These are phyloP conservation scores for Malthinus flaveolus DNA, from an alignment of 2,888 invertebrate species.

Conservation along the genomic window DNA sequence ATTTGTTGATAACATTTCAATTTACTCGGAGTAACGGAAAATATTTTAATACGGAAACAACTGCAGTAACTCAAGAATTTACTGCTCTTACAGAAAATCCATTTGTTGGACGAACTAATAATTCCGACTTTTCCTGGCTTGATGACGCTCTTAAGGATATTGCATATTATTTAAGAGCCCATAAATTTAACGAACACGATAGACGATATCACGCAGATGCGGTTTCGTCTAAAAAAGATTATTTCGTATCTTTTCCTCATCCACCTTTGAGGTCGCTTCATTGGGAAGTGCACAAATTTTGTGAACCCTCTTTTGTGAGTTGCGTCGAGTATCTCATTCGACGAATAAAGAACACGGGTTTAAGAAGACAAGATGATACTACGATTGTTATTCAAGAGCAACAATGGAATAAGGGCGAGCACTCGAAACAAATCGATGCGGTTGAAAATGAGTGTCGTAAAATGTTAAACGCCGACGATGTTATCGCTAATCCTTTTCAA, in stretches of 20 bases:
- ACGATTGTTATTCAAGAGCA: constrained; percentile 55
- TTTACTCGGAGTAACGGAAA: neutral
- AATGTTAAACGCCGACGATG: constrained; percentile 54
- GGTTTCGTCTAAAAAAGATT: constrained; percentile 38
- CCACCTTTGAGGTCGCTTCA: constrained; percentile 62
- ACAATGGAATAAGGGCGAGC: constrained; percentile 51
- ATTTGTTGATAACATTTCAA: neutral
- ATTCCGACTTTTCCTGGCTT: constrained; percentile 47
- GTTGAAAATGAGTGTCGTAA: constrained; percentile 58
- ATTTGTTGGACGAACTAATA: constrained; percentile 23
- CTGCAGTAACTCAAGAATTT: neutral
- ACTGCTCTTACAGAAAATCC: constrained; percentile 26
- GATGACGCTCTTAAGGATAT: constrained; percentile 59
- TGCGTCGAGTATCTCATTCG: constrained; percentile 62
- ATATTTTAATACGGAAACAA: neutral
- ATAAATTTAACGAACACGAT: constrained; percentile 69
- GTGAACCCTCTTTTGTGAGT: constrained; percentile 57
- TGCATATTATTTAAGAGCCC: constrained; percentile 63
- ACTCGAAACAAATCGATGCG: constrained; percentile 50
- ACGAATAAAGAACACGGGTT: constrained; percentile 37
- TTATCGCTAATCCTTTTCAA: constrained; percentile 59
- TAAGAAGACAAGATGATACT: constrained; percentile 59
- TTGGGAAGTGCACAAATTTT: constrained; percentile 64
- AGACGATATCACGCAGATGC: constrained; percentile 50
- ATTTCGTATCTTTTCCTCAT: constrained; percentile 58